Percentiles rank a stretch among this genome's conserved stretches.
phyloP scores from a whole-genome alignment of 2,888 invertebrate genomes.

The Euplagia quadripunctaria region DNA sequence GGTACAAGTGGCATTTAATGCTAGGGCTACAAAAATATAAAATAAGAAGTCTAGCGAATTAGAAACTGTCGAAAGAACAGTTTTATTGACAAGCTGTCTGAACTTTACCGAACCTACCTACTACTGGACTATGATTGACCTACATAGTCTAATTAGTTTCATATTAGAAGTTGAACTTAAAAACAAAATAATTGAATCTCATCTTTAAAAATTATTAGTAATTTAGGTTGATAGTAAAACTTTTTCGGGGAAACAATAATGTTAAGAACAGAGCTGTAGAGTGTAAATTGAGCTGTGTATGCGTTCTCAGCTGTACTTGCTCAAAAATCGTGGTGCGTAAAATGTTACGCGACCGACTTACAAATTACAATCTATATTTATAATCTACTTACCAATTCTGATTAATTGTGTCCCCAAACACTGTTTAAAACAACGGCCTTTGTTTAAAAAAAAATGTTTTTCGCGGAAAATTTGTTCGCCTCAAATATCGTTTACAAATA shows the following conservation, averaged over 20 bases:
- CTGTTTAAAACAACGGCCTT: slow-evolving; percentile 31
- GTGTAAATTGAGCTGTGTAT: slow-evolving; percentile 41
- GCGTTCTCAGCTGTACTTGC: slow-evolving; percentile 18
- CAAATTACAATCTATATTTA: slow-evolving; percentile 15
- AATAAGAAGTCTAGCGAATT: too few relatives aligned
- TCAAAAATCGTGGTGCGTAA: slow-evolving; percentile 40
- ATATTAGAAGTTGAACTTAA: not conserved
- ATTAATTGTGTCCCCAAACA: slow-evolving; percentile 19
- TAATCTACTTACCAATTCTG: slow-evolving; percentile 44
- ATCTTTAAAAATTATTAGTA: not conserved
- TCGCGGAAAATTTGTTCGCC: slow-evolving; percentile 51
- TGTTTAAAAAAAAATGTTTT: slow-evolving; percentile 44
- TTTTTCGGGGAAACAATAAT: slow-evolving; percentile 30
- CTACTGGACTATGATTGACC: not conserved
- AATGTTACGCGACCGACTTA: slow-evolving; percentile 45
- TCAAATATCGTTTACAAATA: slow-evolving; percentile 40
- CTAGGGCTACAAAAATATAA: not conserved
- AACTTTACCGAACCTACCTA: not conserved
- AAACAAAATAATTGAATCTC: not conserved
- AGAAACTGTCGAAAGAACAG: not conserved
- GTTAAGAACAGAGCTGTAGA: slow-evolving; percentile 3
- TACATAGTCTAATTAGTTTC: slow-evolving; percentile 1
- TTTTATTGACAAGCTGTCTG: not conserved
- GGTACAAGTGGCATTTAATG: not conserved
- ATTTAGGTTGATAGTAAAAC: not conserved